Base-by-base conservation (phyloP, 2,888 invertebrate species). In the Noctua comes region DNA sequence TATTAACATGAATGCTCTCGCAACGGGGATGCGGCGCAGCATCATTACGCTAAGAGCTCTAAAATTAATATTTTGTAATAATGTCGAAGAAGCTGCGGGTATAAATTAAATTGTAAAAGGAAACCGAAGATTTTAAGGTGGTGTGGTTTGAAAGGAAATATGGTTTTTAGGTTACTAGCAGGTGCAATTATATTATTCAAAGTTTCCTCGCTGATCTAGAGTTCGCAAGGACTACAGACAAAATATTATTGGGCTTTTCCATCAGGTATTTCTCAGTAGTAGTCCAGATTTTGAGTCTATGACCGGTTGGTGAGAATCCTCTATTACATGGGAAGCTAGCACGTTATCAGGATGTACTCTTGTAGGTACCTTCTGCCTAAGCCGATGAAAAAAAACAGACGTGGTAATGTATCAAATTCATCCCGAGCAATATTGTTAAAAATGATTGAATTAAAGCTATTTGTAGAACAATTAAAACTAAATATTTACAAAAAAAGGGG, bases 1-100 rank as follows among this genome's bases (percentile, higher is more conserved):
- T 81, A 81, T 84, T 68, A 86, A 76, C 81, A 79, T 75, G 76
- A 81, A 81, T 73, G 83, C 73, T 76, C 68, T 59, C 66, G 48
- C 72, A 57, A 27, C 54, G 57, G 74, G 31, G 86, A 76, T 72
- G 76, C 70, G 64, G 68, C 66, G 80, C 76, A 70, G 76, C 86
- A 77, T 73, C 80, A 86, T 84, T 81, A 84, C 76, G 57, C 27
- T 76, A 70, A 85, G 73, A 73, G 85, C 77, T 68, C 57, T 48
- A 65, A 81, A 74, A 80, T 85, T 74, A 77, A 81, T 85, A 77
- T 73, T 70, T 62, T 64, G 36, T 57, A 64, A 57, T 76, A 76
- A 85, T 59, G 48, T 24, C 11, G 8, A 8, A 8, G 18, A 64
- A 10, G 31, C 54, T 65, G 54, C 16, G 24, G 13, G 31, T 54